A percentile compares a stretch with the other conserved stretches of the same genome.
Conservation (phyloP, 2,797 vertebrate genomes). For the Acanthiza pusilla region DNA sequence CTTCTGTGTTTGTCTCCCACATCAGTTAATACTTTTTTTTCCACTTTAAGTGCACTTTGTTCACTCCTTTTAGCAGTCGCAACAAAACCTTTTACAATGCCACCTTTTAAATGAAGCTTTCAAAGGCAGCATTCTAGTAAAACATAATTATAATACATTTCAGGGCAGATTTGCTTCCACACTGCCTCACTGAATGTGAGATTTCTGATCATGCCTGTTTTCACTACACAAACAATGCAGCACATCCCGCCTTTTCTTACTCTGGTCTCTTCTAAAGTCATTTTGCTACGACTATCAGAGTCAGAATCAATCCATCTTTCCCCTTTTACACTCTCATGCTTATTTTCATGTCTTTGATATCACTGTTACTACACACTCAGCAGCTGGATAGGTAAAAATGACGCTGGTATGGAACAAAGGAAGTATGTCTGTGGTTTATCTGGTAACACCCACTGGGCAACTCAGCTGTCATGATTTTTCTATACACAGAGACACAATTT, state of each 20-base stretch:
- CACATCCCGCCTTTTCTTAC: neutral
- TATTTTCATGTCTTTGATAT: neutral
- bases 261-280: neutral
- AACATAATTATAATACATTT: neutral
- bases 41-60: neutral
- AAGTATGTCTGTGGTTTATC: neutral
- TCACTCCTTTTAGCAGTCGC: neutral
- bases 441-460: neutral
- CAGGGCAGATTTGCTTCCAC: neutral
- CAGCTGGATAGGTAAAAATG: neutral
- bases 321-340: neutral
- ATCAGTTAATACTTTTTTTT: neutral
- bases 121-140: neutral
- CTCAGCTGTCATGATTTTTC: neutral
- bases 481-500: neutral
- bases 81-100: neutral
- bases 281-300: neutral
- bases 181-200: neutral
- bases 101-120: neutral
- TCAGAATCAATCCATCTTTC: neutral
- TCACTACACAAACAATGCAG: neutral
- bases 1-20: neutral
- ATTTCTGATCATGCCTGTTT: neutral
- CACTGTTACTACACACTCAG: neutral
- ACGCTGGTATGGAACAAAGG: accelerated